Percentiles rank a stretch among this genome's conserved stretches.
These are phyloP conservation scores for Entomobrya multifasciata DNA, from an alignment of 2,888 invertebrate species.

Conservation along the genomic window DNA sequence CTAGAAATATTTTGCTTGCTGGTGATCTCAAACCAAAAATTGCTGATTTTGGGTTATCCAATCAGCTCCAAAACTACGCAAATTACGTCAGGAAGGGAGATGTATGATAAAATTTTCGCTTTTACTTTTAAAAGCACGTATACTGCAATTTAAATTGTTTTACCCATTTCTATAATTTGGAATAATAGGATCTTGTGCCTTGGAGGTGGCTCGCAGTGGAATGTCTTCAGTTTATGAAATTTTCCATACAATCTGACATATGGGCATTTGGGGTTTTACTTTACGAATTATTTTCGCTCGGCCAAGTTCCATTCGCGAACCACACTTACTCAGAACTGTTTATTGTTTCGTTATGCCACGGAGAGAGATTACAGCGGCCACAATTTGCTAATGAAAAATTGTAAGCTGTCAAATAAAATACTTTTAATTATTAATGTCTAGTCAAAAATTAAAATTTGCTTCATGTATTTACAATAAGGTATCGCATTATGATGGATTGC, in stretches of 20 bases:
- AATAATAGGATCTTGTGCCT: constrained; percentile 45
- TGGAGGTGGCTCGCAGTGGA: constrained; percentile 62
- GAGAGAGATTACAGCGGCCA: constrained; percentile 41
- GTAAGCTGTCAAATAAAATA: constrained; percentile 16
- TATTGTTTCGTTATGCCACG: constrained; percentile 41
- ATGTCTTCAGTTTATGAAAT: constrained; percentile 52
- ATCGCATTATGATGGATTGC: constrained; percentile 46
- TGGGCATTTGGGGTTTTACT: constrained; percentile 61
- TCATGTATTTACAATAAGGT: neutral
- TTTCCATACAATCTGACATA: constrained; percentile 56
- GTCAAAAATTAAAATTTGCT: constrained; percentile 3
- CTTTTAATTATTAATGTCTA: neutral
- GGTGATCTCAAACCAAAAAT: constrained; percentile 52
- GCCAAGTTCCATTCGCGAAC: constrained; percentile 46
- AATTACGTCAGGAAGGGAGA: constrained; percentile 53
- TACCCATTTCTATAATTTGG: neutral
- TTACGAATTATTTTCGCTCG: constrained; percentile 57
- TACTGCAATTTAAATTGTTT: neutral
- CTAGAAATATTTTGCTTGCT: constrained; percentile 57
- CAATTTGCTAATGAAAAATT: constrained; percentile 28
- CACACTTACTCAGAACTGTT: constrained; percentile 49
- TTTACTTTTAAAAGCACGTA: neutral
- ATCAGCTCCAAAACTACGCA: constrained; percentile 46
- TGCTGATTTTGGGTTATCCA: constrained; percentile 59
- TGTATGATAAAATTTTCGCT: constrained; percentile 21